Conservation (phyloP, 2,888 invertebrate genomes). For the Heliconius erato region DNA sequence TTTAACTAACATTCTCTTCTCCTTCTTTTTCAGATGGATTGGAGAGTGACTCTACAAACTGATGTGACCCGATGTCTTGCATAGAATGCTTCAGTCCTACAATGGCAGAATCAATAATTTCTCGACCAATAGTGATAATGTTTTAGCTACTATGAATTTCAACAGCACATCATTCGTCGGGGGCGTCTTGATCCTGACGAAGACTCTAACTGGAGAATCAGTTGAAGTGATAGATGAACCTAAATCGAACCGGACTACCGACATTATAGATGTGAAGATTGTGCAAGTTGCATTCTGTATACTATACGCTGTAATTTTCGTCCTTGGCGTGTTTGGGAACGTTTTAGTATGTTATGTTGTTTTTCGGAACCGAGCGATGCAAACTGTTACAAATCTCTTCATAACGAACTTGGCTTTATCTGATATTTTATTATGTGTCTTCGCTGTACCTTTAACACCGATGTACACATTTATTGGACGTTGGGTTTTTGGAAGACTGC, state of each 20-base stretch:
- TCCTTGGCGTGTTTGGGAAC: conserved; percentile 93
- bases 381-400: conserved; percentile 96
- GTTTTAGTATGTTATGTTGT: conserved; percentile 95
- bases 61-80: conserved; percentile 40
- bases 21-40: conserved; percentile 69
- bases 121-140: conserved; percentile 61
- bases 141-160: conserved; percentile 69
- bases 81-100: conserved; percentile 66
- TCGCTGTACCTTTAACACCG: conserved; percentile 96
- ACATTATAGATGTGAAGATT: conserved; percentile 87
- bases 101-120: conserved; percentile 59
- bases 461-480: conserved; percentile 92
- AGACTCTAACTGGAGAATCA: conserved; percentile 78
- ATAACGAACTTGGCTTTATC: conserved; percentile 95
- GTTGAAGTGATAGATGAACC: conserved; percentile 78
- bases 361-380: conserved; percentile 93
- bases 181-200: conserved; percentile 76
- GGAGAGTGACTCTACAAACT: conserved; percentile 53
- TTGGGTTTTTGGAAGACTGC: conserved; percentile 93
- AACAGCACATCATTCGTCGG: conserved; percentile 69
- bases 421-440: conserved; percentile 93
- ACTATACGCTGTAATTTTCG: conserved; percentile 92
- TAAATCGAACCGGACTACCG: conserved; percentile 76
- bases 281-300: conserved; percentile 91
- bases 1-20: conserved; percentile 2